A percentile compares a stretch with the other conserved stretches of the same genome.
These are phyloP conservation scores for Amniataba percoides DNA, from an alignment of 2,797 vertebrate species.

Conservation along the genomic window DNA sequence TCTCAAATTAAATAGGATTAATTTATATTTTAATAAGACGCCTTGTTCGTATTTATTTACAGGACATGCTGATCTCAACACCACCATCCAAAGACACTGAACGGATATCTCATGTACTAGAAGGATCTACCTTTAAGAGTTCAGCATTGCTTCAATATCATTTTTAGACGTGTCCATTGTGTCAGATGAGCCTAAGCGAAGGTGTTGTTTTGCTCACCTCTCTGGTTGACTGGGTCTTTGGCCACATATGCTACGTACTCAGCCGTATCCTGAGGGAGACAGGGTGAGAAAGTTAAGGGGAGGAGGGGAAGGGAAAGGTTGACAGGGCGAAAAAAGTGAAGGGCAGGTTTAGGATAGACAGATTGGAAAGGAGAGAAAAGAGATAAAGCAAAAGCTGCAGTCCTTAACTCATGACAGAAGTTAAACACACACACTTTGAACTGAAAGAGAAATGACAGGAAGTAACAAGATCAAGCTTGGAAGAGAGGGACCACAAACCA, in stretches of 20 bases:
- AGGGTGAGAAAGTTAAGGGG: conserved; percentile 51
- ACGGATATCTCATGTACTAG: not conserved
- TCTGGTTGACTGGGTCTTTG: conserved; percentile 99
- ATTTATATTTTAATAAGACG: conserved; percentile 39
- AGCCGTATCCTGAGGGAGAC: conserved; percentile 91
- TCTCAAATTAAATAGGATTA: conserved; percentile 30
- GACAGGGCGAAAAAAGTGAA: conserved; percentile 48
- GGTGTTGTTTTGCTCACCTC: conserved; percentile 87
- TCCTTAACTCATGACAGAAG: conserved; percentile 46
- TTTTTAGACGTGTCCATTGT: not conserved
- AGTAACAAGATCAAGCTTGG: conserved; percentile 51
- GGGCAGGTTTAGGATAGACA: conserved; percentile 57
- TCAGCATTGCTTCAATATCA: not conserved
- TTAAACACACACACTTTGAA: conserved; percentile 57
- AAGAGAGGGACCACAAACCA: conserved; percentile 49
- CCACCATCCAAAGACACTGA: not conserved
- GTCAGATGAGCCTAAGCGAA: conserved; percentile 21
- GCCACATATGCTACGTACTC: conserved; percentile 99
- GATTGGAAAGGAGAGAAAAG: conserved; percentile 44
- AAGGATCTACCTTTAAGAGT: not conserved
- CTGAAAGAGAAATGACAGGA: conserved; percentile 62
- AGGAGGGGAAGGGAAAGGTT: conserved; percentile 35
- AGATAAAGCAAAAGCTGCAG: conserved; percentile 57
- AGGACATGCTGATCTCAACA: conserved; percentile 18
- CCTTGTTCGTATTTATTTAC: conserved; percentile 15